Conservation (phyloP, 2,797 vertebrate genomes). For the Cossypha heuglini region DNA sequence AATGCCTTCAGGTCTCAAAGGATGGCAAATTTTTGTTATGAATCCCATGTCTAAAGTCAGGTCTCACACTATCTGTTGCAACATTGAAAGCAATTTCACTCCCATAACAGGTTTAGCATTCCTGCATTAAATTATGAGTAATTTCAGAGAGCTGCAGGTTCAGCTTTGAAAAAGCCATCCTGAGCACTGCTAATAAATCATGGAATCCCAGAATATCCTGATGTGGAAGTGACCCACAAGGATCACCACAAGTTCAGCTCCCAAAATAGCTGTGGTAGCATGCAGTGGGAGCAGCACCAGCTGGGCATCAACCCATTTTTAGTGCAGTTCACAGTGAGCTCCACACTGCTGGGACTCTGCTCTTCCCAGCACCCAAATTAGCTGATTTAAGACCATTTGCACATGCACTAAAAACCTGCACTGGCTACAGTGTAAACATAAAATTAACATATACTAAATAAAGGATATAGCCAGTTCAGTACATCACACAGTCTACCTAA, state of each 20-base stretch:
- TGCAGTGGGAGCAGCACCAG: neutral
- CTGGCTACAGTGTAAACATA: neutral
- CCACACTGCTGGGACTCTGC: neutral
- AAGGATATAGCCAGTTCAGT: neutral
- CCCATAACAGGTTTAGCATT: neutral
- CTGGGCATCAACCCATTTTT: neutral
- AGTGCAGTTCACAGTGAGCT: neutral
- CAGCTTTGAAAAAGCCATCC: neutral
- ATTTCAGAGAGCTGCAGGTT: neutral
- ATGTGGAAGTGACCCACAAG: neutral
- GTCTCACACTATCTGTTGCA: neutral
- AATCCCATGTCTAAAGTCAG: neutral
- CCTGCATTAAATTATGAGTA: neutral
- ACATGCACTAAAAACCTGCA: rapidly evolving
- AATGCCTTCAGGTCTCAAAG: neutral
- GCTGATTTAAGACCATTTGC: neutral
- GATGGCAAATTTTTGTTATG: rapidly evolving
- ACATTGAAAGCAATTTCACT: neutral
- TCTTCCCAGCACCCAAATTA: neutral
- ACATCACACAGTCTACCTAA: neutral
- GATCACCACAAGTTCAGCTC: neutral
- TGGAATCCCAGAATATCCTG: neutral
- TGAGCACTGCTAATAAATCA: neutral
- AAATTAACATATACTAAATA: neutral
- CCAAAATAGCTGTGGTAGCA: neutral